These are phyloP conservation scores for Lobophora halterata DNA, from an alignment of 2,888 invertebrate genomes.

Conservation along the genomic window DNA sequence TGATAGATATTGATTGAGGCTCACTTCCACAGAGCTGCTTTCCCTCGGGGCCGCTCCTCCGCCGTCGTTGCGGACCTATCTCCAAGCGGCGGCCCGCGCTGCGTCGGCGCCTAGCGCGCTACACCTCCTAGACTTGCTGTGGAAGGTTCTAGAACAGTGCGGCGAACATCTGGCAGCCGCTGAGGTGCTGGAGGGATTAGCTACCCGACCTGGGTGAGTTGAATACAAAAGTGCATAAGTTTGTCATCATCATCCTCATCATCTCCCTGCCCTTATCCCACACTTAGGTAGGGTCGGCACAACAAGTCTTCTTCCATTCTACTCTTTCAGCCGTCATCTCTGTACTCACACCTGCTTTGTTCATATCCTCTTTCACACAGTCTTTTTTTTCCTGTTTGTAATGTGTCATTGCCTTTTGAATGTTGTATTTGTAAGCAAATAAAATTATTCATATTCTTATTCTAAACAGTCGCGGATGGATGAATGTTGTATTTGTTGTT, in stretches of 20 bases:
- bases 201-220: slow-evolving; percentile 86
- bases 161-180: slow-evolving; percentile 96
- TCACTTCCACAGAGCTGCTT: slow-evolving; percentile 78
- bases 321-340: too few species aligned
- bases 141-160: slow-evolving; percentile 97
- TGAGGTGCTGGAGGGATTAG: slow-evolving; percentile 92
- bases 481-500: too few species aligned
- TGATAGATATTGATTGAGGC: not conserved
- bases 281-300: too few species aligned
- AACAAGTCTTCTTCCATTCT: too few species aligned
- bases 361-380: too few species aligned
- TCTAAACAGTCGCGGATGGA: too few species aligned
- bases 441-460: slow-evolving; percentile 3
- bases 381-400: too few species aligned
- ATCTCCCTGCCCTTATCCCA: not conserved
- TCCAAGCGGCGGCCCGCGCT: slow-evolving; percentile 81
- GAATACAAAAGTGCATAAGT: not conserved
- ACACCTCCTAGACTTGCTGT: slow-evolving; percentile 89
- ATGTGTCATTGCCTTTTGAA: too few species aligned
- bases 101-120: slow-evolving; percentile 82
- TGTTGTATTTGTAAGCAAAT: too few species aligned
- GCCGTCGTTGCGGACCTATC: slow-evolving; percentile 88
- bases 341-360: too few species aligned
- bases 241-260: too few species aligned
- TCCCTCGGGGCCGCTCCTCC: slow-evolving; percentile 83